Percentiles rank a stretch among this genome's conserved stretches.
Evolutionary conservation across 1,140 invertebrate genomes (phyloP).

Genomic region (Achroia grisella): DNA sequence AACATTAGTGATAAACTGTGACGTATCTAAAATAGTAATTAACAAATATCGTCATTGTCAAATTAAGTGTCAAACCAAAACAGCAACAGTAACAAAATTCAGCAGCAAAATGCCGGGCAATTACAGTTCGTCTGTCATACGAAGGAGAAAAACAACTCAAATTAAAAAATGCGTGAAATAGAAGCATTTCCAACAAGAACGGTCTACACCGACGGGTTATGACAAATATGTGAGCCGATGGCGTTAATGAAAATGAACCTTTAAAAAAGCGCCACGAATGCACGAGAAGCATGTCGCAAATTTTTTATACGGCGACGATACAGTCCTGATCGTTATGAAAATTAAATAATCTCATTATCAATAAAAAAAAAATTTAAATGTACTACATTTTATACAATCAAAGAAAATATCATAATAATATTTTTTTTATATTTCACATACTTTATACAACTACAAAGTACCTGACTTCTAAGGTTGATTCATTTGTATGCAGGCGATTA

Average conservation of each 20-base stretch:
- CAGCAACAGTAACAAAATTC: constrained; percentile 20
- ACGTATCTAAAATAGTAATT: too few relatives aligned
- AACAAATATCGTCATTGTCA: too few relatives aligned
- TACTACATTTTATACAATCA: too few relatives aligned
- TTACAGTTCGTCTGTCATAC: constrained; percentile 13
- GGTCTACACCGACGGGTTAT: constrained; percentile 48
- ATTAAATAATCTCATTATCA: background rate
- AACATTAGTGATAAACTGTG: too few relatives aligned
- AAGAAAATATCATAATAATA: too few relatives aligned
- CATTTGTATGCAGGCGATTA: too few relatives aligned
- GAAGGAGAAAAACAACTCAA: constrained; percentile 57
- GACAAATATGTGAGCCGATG: constrained; percentile 70
- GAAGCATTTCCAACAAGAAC: constrained; percentile 27
- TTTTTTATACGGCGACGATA: constrained; percentile 13
- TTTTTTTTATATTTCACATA: too few relatives aligned
- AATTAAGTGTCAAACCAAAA: background rate
- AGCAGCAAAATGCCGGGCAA: constrained; percentile 16
- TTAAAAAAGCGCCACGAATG: constrained; percentile 31
- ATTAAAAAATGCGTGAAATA: constrained; percentile 67
- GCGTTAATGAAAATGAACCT: constrained; percentile 68
- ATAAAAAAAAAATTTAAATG: too few relatives aligned
- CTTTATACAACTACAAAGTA: too few relatives aligned
- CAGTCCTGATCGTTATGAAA: constrained; percentile 8
- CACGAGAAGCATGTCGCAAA: constrained; percentile 7
- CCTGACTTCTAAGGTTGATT: too few relatives aligned